Percentiles rank a stretch among this genome's conserved stretches.
Conservation (phyloP, 2,888 invertebrate genomes). For the Entomobrya proxima region DNA sequence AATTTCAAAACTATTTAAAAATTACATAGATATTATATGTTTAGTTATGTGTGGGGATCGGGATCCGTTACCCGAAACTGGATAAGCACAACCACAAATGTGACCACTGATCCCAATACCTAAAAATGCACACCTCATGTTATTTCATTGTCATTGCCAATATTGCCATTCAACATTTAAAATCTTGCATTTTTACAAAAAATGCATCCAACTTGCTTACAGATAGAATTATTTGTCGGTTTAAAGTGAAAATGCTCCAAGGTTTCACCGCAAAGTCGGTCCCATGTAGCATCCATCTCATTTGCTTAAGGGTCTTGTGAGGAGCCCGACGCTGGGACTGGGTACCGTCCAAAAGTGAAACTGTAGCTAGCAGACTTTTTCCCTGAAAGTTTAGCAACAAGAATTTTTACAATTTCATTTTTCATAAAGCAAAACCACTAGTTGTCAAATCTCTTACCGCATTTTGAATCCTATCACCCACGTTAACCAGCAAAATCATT, state of each 20-base stretch:
- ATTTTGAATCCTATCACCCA: slow-evolving; percentile 44
- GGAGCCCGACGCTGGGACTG: background rate
- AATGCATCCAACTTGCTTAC: background rate
- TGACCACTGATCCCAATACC: slow-evolving; percentile 18
- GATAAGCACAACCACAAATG: slow-evolving; percentile 32
- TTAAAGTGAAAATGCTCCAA: slow-evolving; percentile 31
- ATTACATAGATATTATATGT: too few species aligned
- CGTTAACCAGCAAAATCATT: slow-evolving; percentile 37
- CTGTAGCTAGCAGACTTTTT: background rate
- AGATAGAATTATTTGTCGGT: slow-evolving; percentile 18
- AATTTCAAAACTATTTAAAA: too few species aligned
- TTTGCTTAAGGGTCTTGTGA: background rate
- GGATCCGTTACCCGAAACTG: slow-evolving; percentile 43
- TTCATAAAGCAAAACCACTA: too few species aligned
- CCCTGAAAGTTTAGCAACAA: background rate
- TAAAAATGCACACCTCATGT: too few species aligned
- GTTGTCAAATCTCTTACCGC: too few species aligned
- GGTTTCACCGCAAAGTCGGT: slow-evolving; percentile 30
- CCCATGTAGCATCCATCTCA: slow-evolving; percentile 45
- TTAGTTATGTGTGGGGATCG: background rate
- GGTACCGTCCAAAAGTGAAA: slow-evolving; percentile 19
- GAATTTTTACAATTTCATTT: too few species aligned
- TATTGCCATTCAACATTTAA: background rate
- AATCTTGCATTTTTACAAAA: background rate
- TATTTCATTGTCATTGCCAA: too few species aligned